Evolutionary conservation across 2,888 invertebrate species (phyloP), one percentile per base, ranked within the genome.

Genomic region (Heliconius cydno): DNA sequence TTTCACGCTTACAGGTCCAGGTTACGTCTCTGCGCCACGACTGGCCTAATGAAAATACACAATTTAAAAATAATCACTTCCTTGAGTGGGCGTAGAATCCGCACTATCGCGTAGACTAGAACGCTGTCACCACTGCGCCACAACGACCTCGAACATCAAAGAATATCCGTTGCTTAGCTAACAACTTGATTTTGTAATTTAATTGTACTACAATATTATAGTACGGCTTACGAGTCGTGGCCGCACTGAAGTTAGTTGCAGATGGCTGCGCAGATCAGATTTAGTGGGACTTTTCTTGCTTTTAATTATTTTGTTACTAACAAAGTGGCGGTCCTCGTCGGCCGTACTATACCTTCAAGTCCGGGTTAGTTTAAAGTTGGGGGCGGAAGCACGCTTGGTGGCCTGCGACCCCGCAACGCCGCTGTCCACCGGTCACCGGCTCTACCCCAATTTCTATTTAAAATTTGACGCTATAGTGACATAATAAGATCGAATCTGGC

Each of bases 321-420:
- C 22, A 19, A 52, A 7, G 7, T 7, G 19, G 52, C 19, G 19
- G 52, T 19, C 7, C 52, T 52, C 52, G 22, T 9, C 7, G 52
- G 19, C 22, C 22, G 52, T 52, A 19, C 52, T 52, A 19, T 19
- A 52, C 52, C 19, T 52, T 22, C 19, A 57, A n/a, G 76, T 9
- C 66, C 77, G 28, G 77, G 77, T 65, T 34, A 66, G 68, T 60
- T 72, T 76, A 81, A 76, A 73, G 80, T 82, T 70, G 75, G 75
- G 77, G 79, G 84, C 85, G 89, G 89, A 89, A 87, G 84, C 85
- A 87, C 88, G 89, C 88, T 82, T 84, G 85, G 83, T 80, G 79
- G 87, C 85, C 80, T 85, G 76, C 86, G 85, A 86, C 87, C 86
- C 87, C 85, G 85, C 84, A 85, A 84, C 86, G 30, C 73, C 38